These are phyloP conservation scores for Drosophila melanica DNA, from an alignment of 1,140 invertebrate species.

Conservation along the genomic window DNA sequence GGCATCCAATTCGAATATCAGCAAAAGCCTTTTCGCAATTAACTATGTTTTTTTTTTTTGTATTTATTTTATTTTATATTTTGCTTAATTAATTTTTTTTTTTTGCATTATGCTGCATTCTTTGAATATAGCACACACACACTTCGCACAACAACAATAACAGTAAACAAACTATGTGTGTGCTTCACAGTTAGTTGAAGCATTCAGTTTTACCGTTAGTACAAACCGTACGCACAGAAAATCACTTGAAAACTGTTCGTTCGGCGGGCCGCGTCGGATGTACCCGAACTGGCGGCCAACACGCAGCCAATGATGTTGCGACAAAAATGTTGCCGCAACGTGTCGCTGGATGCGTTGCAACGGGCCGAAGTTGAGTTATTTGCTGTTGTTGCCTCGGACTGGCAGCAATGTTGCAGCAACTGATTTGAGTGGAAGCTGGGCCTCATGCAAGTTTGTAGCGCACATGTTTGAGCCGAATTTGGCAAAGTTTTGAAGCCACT, in stretches of 20 bases:
- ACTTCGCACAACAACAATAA: conserved; percentile 14
- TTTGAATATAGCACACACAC: conserved; percentile 20
- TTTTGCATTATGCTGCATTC: conserved; percentile 11
- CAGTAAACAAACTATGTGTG: conserved; percentile 26
- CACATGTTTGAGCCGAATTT: conserved; percentile 14
- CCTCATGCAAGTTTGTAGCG: conserved; percentile 3
- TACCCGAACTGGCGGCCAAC: conserved; percentile 19
- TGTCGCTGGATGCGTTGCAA: not conserved
- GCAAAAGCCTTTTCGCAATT: not conserved
- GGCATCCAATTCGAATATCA: not conserved
- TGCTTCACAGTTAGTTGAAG: conserved; percentile 1
- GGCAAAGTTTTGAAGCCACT: conserved; percentile 1
- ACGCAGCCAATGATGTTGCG: conserved; percentile 42
- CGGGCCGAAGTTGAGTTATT: not conserved
- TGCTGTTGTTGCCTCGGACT: not conserved
- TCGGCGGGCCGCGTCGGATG: conserved; percentile 34
- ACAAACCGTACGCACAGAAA: conserved; percentile 58
- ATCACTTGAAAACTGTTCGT: conserved; percentile 69
- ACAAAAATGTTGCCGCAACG: conserved; percentile 36
- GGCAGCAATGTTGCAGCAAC: conserved; percentile 16
- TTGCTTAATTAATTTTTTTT: conserved; percentile 8
- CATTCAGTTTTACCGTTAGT: conserved; percentile 52
- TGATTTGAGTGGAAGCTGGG: conserved; percentile 23
- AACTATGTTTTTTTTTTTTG: not conserved
- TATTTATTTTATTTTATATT: not conserved